Evolutionary conservation across 2,888 invertebrate genomes (phyloP).

Genomic region (Dorcus hopei): DNA sequence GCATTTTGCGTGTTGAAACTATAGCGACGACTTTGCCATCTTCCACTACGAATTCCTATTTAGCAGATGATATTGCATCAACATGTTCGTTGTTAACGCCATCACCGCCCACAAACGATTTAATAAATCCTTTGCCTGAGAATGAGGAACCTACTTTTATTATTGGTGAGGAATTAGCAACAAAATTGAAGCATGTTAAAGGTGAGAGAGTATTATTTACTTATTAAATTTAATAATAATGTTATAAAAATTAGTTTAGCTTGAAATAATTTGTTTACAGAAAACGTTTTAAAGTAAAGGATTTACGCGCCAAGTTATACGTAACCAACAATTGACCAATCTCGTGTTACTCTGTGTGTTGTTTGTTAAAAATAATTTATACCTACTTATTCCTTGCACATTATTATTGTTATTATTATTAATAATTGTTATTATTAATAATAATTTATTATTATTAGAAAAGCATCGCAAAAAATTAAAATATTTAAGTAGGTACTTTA

Average conservation of each 20-base stretch:
- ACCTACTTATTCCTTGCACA: too few relatives aligned
- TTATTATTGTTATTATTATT: too few relatives aligned
- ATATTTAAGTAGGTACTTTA: too few relatives aligned
- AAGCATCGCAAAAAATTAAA: too few relatives aligned
- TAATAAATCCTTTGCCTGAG: conserved; percentile 44
- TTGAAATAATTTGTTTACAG: too few relatives aligned
- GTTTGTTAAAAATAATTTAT: too few relatives aligned
- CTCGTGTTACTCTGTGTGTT: too few relatives aligned
- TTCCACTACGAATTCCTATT: conserved; percentile 45
- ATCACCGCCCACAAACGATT: conserved; percentile 49
- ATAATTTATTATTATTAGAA: too few relatives aligned
- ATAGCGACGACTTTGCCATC: conserved; percentile 33
- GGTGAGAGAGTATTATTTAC: conserved; percentile 30
- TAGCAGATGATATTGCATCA: conserved; percentile 47
- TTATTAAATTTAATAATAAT: not conserved
- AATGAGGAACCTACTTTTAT: conserved; percentile 37
- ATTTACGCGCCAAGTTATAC: too few relatives aligned
- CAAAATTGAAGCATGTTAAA: conserved; percentile 45
- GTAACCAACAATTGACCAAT: too few relatives aligned
- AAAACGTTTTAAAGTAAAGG: too few relatives aligned
- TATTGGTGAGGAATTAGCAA: conserved; percentile 43
- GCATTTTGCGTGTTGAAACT: conserved; percentile 33
- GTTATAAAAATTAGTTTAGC: not conserved
- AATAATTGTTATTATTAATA: too few relatives aligned
- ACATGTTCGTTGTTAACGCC: conserved; percentile 49